Evolutionary conservation across 2,113 vertebrate genomes (phyloP), one percentile per base, ranked within the genome.

Genomic region (Lates calcarifer): DNA sequence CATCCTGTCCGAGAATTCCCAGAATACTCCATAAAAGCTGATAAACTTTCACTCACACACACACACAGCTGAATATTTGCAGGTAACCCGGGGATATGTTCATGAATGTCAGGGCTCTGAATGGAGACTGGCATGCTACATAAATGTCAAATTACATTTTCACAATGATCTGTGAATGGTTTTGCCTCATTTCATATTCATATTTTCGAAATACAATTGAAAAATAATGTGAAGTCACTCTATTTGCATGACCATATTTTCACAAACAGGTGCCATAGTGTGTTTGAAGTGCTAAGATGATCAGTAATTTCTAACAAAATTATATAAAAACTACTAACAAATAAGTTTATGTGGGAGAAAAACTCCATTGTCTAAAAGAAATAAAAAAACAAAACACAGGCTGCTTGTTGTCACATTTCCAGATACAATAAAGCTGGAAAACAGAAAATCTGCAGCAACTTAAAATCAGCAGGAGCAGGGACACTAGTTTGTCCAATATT

Each of bases 1-100:
- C 84, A 86, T 88, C 76, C 86, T 89, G 87, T 91, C 86, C 9
- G 17, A 82, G 79, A 87, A 78, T 68, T 81, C 82, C 73, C 60
- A 72, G 76, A 87, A 89, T 89, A 41, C 74, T 57, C 69, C 63
- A 84, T 66, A 84, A 84, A 89, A 13, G 24, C 82, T 79, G 85
- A 91, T 87, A 88, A 93, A 91, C 65, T 65, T 73, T 74, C 47
- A 47, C 73, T 84, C 70, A 49, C 53, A 58, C 62, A 61, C 39
- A 26, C 56, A 61, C 57, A 63, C 26, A n/a, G 47, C 56, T 62
- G 24, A 74, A 64, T 69, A 53, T 87, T 45, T 77, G 45, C 62
- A 84, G 70, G 67, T 82, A 43, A 82, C 47, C 70, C 13, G 45
- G 11, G 41, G 79, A 77, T 71, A 49, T 58, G 55, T 58, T 80